Evolutionary conservation across 37 sponge, comb jelly and placozoan species (phyloP), one percentile per base, ranked within the genome.

Genomic region (Cliona cf. orientalis): DNA sequence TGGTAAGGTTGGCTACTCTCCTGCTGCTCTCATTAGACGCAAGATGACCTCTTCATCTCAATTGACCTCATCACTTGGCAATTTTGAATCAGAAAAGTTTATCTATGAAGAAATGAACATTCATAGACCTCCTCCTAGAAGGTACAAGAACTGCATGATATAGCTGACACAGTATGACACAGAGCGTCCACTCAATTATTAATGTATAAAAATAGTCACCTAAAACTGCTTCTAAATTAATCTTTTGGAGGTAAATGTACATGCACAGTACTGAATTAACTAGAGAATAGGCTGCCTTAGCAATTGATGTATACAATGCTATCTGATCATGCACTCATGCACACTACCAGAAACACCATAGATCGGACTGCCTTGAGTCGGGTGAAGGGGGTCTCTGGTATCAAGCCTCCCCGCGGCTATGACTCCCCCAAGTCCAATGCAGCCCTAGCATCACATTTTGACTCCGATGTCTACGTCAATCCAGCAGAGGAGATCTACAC

Each of bases 21-120:
- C 89, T 2, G 56, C 89, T 7, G 59, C 88, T 33, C 74, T 92
- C 4, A 74, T 92, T 56, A 66, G 83, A 28, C 71, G 68, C 26
- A 37, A 5, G 22, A 58, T 35, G 11, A 64, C 14, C 28, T 38
- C 42, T 38, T 7, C 5, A 28, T n/a, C 31, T 9, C 3, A 25
- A 42, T 25, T 38, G 5, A 21, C 29, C 45, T 34, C 60, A 1
- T 38, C 75, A 21, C 40, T 67, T 55, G 57, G 5, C 38, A 64
- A 81, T 28, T 25, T 21, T n/a, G 87, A 87, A 75, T 80, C 87
- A 2, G 82, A 75, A 37, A 81, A 81, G 49, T n/a, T 61, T 12
- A 80, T 88, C 43, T 88, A 88, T 57, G 88, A 88, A 45, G 88
- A 72, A 32, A 76, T 88, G 22, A 81, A 88, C 44, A 75, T 88